These are phyloP conservation scores for Hyaena hyaena DNA, from an alignment of 2,113 vertebrate species.

Conservation along the genomic window DNA sequence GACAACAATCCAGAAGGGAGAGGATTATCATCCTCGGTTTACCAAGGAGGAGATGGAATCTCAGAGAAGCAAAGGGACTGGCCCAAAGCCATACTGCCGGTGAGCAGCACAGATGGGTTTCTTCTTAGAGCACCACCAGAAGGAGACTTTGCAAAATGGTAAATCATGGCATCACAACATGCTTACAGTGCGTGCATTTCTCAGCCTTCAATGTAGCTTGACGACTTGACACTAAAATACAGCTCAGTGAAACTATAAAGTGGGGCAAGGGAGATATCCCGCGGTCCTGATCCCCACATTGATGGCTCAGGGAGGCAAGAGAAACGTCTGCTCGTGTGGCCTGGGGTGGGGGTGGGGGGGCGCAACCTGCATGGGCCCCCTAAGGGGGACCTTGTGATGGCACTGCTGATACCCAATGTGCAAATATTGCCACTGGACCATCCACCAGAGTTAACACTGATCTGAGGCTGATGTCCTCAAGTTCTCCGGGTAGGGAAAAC, in stretches of 20 bases:
- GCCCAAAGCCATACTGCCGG: neutral
- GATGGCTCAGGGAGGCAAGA: neutral
- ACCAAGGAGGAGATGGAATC: neutral
- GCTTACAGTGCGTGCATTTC: accelerated
- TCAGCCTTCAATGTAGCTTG: neutral
- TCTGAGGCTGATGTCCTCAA: neutral
- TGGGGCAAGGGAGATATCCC: accelerated
- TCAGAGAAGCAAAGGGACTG: neutral
- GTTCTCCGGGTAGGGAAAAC: neutral
- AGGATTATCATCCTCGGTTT: neutral
- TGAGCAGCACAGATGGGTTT: neutral
- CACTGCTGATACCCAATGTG: neutral
- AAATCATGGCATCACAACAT: neutral
- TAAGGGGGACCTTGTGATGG: too few species aligned
- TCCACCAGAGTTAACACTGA: neutral
- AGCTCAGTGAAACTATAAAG: neutral
- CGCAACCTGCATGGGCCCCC: neutral
- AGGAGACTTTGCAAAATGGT: neutral
- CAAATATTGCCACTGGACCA: neutral
- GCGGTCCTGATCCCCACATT: neutral
- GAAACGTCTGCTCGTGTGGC: accelerated
- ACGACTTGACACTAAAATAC: neutral
- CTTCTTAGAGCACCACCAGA: neutral
- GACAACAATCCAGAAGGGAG: neutral
- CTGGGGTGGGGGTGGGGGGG: too few species aligned